Evolutionary conservation across 2,797 vertebrate genomes (phyloP).

Genomic region (Gymnothorax reevesii): DNA sequence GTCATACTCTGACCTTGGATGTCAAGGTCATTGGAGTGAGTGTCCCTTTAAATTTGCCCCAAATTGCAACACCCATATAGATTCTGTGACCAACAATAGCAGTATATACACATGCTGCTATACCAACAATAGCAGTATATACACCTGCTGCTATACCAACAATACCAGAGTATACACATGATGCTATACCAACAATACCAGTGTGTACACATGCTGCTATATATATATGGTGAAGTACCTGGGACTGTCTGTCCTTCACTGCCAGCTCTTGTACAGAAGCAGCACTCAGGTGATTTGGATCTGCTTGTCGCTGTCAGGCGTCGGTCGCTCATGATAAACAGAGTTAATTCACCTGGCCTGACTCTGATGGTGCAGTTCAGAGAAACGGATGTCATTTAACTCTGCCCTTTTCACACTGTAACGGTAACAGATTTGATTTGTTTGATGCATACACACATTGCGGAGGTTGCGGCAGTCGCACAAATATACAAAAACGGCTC

Average conservation of each 20-base stretch:
- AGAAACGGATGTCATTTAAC: too few relatives aligned
- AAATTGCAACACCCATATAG: too few relatives aligned
- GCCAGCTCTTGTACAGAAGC: neutral
- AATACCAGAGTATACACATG: neutral
- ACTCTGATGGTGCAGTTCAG: neutral
- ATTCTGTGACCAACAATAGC: too few relatives aligned
- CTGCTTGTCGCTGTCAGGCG: neutral
- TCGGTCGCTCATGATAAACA: neutral
- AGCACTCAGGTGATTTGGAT: neutral
- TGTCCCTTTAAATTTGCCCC: too few relatives aligned
- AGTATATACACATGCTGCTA: neutral
- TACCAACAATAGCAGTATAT: too few relatives aligned
- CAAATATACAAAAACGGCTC: neutral
- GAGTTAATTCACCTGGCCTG: neutral
- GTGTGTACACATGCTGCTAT: too few relatives aligned
- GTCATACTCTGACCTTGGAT: too few relatives aligned
- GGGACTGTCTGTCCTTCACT: neutral
- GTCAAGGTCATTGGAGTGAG: too few relatives aligned
- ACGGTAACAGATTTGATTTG: neutral
- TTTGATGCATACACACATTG: neutral
- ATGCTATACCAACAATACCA: neutral
- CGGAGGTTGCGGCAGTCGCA: neutral
- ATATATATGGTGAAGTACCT: too few relatives aligned
- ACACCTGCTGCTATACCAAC: too few relatives aligned
- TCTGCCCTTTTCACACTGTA: too few relatives aligned